These are phyloP conservation scores for Murina feae DNA, from an alignment of 2,113 vertebrate genomes.

Conservation along the genomic window DNA sequence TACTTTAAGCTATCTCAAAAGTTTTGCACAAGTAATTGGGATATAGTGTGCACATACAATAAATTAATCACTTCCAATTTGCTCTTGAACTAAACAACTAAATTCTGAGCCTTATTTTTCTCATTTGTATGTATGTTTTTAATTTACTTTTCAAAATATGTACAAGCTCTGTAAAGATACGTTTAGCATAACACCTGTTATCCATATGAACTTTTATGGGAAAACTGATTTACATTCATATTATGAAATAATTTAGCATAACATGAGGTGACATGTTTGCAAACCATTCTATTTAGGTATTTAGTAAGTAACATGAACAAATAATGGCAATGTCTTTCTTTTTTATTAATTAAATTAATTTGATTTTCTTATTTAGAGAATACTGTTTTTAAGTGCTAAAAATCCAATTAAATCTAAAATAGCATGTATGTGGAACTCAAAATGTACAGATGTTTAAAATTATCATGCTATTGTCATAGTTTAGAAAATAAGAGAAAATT, in stretches of 20 bases:
- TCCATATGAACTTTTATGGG: not conserved
- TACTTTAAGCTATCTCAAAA: not conserved
- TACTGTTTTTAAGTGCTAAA: not conserved
- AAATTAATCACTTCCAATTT: conserved; percentile 18
- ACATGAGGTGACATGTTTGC: not conserved
- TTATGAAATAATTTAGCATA: not conserved
- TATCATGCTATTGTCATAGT: not conserved
- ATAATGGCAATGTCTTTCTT: not conserved
- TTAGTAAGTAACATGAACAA: not conserved
- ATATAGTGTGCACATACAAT: not conserved
- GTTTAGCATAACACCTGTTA: not conserved
- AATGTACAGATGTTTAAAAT: not conserved
- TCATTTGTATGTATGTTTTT: not conserved
- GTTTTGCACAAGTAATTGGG: not conserved
- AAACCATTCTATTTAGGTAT: not conserved
- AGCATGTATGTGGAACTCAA: not conserved
- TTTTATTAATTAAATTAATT: not conserved
- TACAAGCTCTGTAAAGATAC: not conserved
- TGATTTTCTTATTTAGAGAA: not conserved
- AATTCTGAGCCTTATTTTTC: not conserved
- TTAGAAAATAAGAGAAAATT: not conserved
- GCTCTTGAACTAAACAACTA: not conserved
- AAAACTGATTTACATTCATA: not conserved
- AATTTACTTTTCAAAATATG: not conserved
- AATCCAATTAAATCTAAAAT: not conserved